Conservation (phyloP, 2,888 invertebrate species). For the Cosmia trapezina region DNA sequence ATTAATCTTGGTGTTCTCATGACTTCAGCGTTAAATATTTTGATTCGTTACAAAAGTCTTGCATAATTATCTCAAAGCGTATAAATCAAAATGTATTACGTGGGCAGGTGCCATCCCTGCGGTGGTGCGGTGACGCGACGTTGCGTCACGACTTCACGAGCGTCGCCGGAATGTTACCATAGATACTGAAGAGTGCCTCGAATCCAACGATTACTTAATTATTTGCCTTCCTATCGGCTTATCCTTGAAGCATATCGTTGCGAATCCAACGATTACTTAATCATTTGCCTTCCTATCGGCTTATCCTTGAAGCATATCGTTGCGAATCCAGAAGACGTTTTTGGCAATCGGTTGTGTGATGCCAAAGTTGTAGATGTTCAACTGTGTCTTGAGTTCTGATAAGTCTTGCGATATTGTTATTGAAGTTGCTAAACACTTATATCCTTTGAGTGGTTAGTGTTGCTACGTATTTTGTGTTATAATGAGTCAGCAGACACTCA, state of each 20-base stretch:
- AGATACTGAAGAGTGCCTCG: conserved; percentile 53
- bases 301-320: conserved; percentile 61
- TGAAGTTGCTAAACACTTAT: conserved; percentile 32
- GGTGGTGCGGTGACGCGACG: conserved; percentile 41
- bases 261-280: conserved; percentile 68
- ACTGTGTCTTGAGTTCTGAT: conserved; percentile 24
- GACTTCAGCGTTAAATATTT: neutral
- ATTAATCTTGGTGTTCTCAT: neutral
- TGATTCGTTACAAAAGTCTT: neutral
- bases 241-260: conserved; percentile 62
- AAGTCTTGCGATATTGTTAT: conserved; percentile 21
- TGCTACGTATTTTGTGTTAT: conserved; percentile 2
- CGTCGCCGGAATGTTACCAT: conserved; percentile 67
- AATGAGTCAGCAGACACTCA: no score
- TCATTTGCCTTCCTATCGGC: conserved; percentile 63
- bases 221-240: conserved; percentile 60
- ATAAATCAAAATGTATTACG: conserved; percentile 10
- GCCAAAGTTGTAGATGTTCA: conserved; percentile 8
- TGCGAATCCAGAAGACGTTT: conserved; percentile 37
- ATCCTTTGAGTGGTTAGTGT: conserved; percentile 8
- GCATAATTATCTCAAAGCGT: no score
- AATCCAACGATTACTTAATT: conserved; percentile 70
- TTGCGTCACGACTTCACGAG: conserved; percentile 72
- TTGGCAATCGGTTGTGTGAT: conserved; percentile 25
- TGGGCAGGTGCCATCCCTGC: conserved; percentile 44